Evolutionary conservation across 2,113 vertebrate species (phyloP), one percentile per base, ranked within the genome.

Genomic region (Perca schrenkii): DNA sequence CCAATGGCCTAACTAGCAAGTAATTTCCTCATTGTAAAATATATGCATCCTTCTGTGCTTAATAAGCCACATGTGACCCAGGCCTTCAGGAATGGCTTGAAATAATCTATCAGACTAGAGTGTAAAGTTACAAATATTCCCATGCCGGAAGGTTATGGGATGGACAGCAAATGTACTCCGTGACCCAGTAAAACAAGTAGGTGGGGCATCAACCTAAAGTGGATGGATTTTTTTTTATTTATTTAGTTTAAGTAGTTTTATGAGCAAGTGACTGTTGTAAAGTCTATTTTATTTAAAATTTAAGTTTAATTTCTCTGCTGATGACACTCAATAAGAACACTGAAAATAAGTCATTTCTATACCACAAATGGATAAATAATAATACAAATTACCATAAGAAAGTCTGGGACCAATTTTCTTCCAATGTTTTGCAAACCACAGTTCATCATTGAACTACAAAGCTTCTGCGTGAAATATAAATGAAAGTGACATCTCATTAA

Each of bases 1-100:
- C 40, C 10, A 84, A 77, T 50, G 16, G 73, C 40, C 54, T n/a
- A 57, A 77, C 52, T 68, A 61, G 15, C 52, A 47, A 31, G 54
- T 66, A 2, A 75, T 79, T 87, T 74, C 67, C 50, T 75, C 49
- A 58, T 79, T 68, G 61, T 74, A 52, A 82, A 82, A 57, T 74
- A 57, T 34, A 34, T 79, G 82, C 36, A 58, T 82, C 28, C 22
- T 40, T 61, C 52, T 85, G 57, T 69, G 17, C n/a, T 53, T 43
- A 28, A 46, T 66, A 62, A 31, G 65, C 65, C 84, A 72, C 54
- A 74, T 82, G 75, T 76, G 47, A 60, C 15, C 3, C 54, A 60
- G 34, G 53, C 28, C 17, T 65, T 60, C 3, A 52, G 28, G 31
- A 50, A 56, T 69, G 8, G 31, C 70, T 56, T 69, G 43, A 68